Evolutionary conservation across 2,888 invertebrate genomes (phyloP).

Genomic region (Protophormia terraenovae): DNA sequence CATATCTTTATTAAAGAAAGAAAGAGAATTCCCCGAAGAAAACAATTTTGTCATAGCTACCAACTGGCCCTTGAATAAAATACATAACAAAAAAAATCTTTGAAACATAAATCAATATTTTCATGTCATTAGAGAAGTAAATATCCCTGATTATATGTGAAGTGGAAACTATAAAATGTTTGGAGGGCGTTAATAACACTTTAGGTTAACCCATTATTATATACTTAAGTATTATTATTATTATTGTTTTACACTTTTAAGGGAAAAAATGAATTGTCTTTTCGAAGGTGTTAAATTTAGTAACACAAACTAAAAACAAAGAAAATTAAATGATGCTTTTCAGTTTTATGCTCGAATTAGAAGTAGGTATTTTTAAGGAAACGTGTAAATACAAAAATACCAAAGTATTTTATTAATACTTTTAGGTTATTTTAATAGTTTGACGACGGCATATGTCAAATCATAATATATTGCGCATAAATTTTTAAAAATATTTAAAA

Average conservation of each 20-base stretch:
- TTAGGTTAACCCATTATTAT: conserved; percentile 68
- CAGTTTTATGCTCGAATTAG: conserved; percentile 48
- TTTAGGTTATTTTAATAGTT: no score
- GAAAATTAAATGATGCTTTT: conserved; percentile 63
- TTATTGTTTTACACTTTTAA: conserved; percentile 43
- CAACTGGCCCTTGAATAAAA: neutral
- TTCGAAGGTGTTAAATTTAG: conserved; percentile 51
- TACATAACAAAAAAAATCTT: neutral
- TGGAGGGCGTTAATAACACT: conserved; percentile 38
- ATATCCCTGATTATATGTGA: neutral
- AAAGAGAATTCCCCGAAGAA: conserved; percentile 45
- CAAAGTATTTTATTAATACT: no score
- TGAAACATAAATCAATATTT: conserved; percentile 60
- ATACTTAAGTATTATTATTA: no score
- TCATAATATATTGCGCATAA: conserved; percentile 35
- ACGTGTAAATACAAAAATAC: conserved; percentile 27
- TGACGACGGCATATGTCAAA: conserved; percentile 33
- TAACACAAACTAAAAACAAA: conserved; percentile 18
- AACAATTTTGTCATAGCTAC: neutral
- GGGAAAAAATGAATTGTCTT: neutral
- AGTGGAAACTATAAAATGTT: conserved; percentile 32
- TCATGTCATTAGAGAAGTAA: conserved; percentile 23
- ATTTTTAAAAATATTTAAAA: conserved; percentile 31
- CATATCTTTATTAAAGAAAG: neutral
- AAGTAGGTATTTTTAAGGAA: conserved; percentile 31